Evolutionary conservation across 1,140 invertebrate genomes (phyloP).

Genomic region (Zaprionus davidi): DNA sequence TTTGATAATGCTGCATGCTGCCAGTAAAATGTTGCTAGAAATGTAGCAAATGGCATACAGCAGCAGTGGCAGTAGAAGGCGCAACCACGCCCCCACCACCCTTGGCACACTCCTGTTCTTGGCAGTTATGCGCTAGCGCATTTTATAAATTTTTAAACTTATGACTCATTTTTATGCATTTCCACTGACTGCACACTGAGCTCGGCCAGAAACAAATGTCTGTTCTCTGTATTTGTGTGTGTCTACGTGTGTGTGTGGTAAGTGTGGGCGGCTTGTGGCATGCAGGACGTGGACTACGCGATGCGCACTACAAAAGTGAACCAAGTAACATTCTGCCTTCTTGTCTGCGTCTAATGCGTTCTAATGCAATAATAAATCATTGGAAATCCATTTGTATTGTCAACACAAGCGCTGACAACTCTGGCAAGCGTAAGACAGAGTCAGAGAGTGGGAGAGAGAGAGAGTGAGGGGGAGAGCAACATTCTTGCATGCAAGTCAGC

Average conservation of each 20-base stretch:
- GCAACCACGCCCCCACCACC: not conserved
- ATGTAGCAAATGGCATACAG: slow-evolving; percentile 42
- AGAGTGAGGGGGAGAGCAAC: not conserved
- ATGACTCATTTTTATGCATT: slow-evolving; percentile 81
- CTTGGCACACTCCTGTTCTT: slow-evolving; percentile 21
- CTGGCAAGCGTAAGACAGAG: not conserved
- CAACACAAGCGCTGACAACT: slow-evolving; percentile 75
- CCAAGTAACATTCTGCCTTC: slow-evolving; percentile 6
- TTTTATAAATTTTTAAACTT: slow-evolving; percentile 83
- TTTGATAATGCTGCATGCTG: slow-evolving; percentile 72
- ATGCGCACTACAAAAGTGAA: slow-evolving; percentile 15
- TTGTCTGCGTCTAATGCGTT: slow-evolving; percentile 65
- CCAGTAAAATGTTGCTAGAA: slow-evolving; percentile 49
- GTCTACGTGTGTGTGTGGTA: not conserved
- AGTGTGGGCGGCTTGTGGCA: not conserved
- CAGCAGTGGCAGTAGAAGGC: not conserved
- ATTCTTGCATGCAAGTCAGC: slow-evolving; percentile 60
- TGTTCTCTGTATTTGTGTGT: not conserved
- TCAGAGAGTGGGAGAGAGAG: not conserved
- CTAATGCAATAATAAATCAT: slow-evolving; percentile 83
- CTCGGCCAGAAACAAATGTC: slow-evolving; percentile 39
- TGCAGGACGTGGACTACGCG: not conserved
- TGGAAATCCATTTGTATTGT: slow-evolving; percentile 81
- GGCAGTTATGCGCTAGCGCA: slow-evolving; percentile 74
- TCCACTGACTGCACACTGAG: slow-evolving; percentile 74